Evolutionary conservation across 2,797 vertebrate genomes (phyloP).

Genomic region (Mus minutoides): DNA sequence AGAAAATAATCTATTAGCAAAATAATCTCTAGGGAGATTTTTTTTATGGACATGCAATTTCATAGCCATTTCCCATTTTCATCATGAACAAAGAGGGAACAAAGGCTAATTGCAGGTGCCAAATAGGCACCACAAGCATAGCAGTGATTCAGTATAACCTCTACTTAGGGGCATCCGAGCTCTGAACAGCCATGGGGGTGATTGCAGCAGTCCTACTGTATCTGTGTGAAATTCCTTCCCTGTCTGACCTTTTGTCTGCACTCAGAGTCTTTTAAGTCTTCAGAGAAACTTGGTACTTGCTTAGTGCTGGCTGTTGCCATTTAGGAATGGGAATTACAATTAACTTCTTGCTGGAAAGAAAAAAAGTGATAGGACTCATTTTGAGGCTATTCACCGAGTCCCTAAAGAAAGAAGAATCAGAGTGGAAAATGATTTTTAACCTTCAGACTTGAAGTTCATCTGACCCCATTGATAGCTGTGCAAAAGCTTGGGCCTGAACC

Average conservation of each 20-base stretch:
- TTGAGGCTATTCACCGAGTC: not conserved
- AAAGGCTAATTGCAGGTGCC: slow-evolving; percentile 68
- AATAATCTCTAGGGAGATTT: slow-evolving; percentile 35
- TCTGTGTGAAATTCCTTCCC: not conserved
- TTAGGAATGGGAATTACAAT: not conserved
- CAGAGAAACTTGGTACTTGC: not conserved
- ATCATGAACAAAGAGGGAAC: slow-evolving; percentile 59
- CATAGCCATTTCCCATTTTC: slow-evolving; percentile 30
- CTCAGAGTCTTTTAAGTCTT: slow-evolving; percentile 8
- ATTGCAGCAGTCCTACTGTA: not conserved
- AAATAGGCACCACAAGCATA: slow-evolving; percentile 51
- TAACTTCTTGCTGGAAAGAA: slow-evolving; percentile 23
- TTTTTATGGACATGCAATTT: not conserved
- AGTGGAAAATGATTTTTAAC: slow-evolving; percentile 34
- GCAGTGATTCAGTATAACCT: slow-evolving; percentile 7
- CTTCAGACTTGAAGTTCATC: slow-evolving; percentile 12
- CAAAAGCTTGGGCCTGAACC: not conserved
- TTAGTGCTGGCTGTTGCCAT: not conserved
- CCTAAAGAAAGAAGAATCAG: not conserved
- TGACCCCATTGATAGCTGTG: not conserved
- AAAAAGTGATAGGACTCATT: slow-evolving; percentile 28
- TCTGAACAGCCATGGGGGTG: not conserved
- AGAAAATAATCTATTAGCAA: slow-evolving; percentile 56
- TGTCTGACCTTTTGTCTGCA: not conserved
- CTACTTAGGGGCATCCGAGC: not conserved